Conservation (phyloP, 2,113 vertebrate species). For the Mastomys coucha region DNA sequence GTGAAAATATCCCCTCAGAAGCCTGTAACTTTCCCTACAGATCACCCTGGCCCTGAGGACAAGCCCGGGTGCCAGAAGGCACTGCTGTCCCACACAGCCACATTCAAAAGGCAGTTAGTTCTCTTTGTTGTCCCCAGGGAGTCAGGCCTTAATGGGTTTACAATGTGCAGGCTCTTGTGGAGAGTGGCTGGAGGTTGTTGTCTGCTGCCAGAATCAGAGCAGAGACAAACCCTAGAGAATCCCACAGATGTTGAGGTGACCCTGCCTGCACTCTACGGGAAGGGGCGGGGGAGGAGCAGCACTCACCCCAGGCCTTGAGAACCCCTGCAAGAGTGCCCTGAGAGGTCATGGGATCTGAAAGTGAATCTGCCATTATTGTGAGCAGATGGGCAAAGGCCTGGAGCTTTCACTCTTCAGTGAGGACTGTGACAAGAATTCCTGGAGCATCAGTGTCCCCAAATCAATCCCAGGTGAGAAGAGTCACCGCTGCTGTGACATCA, state of each 20-base stretch:
- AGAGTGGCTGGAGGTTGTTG: not conserved
- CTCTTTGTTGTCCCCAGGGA: conserved; percentile 79
- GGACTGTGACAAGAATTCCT: conserved; percentile 68
- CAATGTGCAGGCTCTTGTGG: conserved; percentile 75
- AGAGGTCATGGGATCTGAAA: conserved; percentile 81
- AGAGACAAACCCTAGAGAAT: conserved; percentile 81
- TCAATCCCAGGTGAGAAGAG: conserved; percentile 21
- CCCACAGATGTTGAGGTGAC: conserved; percentile 84
- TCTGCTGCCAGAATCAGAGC: conserved; percentile 76
- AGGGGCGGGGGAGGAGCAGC: no score
- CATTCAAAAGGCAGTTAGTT: conserved; percentile 67
- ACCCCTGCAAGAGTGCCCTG: conserved; percentile 77
- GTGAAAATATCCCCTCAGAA: conserved; percentile 75
- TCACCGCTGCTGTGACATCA: not conserved
- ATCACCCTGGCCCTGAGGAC: conserved; percentile 61
- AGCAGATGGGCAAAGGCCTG: conserved; percentile 81
- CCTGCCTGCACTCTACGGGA: not conserved
- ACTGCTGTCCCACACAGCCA: conserved; percentile 79
- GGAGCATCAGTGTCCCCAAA: conserved; percentile 30
- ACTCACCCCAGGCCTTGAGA: conserved; percentile 84
- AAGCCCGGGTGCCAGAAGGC: conserved; percentile 79
- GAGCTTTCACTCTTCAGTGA: conserved; percentile 58
- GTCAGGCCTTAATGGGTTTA: conserved; percentile 84
- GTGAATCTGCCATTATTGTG: conserved; percentile 76
- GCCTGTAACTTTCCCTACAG: conserved; percentile 65